Conservation (phyloP, 2,113 vertebrate genomes). For the Strix aluco region DNA sequence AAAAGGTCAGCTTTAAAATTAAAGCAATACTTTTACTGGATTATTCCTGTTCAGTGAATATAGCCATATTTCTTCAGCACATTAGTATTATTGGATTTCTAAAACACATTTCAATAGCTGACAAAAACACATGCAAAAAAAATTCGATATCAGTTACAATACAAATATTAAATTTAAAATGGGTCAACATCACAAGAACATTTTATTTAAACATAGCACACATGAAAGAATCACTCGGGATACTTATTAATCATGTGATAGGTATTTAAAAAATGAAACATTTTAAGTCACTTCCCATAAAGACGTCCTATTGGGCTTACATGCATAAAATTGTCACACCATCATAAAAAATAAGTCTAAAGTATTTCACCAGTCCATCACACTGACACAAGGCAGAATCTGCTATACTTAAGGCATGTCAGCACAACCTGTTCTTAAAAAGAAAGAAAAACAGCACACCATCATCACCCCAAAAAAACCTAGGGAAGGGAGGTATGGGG, state of each 20-base stretch:
- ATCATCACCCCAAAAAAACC: neutral
- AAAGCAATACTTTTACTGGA: conserved; percentile 54
- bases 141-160: neutral
- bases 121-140: neutral
- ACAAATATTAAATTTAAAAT: neutral
- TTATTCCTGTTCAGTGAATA: conserved; percentile 15
- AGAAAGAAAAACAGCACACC: neutral
- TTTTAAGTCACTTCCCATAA: neutral
- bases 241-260: neutral
- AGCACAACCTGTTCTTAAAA: neutral
- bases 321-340: neutral
- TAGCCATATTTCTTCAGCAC: conserved; percentile 47
- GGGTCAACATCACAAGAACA: neutral
- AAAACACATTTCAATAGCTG: conserved; percentile 37
- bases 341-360: neutral
- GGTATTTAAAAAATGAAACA: neutral
- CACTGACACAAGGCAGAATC: neutral
- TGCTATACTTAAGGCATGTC: neutral
- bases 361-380: neutral
- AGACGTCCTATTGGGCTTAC: neutral
- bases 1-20: conserved; percentile 70
- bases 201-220: neutral
- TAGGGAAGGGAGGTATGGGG: fast-evolving
- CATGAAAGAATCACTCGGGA: neutral
- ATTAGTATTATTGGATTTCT: conserved; percentile 64